These are phyloP conservation scores for Augochlorella aurata DNA, from an alignment of 2,888 invertebrate species.

Conservation along the genomic window DNA sequence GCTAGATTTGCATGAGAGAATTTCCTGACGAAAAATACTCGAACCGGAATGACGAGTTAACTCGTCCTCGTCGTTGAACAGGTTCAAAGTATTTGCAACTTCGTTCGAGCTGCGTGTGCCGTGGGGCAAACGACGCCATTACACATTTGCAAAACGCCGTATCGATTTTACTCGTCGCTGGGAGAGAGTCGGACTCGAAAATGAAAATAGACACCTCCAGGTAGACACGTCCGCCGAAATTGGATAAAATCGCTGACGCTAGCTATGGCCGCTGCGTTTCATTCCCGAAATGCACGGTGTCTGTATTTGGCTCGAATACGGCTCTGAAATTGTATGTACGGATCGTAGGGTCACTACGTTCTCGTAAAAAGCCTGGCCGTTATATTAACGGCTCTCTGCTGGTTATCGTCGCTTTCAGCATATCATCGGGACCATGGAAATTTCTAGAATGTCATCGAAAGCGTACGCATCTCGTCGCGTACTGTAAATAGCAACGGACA, in stretches of 20 bases:
- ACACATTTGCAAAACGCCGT: background rate
- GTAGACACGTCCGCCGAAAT: background rate
- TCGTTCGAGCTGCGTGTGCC: background rate
- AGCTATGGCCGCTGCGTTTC: background rate
- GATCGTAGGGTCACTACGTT: background rate
- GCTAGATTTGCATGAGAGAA: background rate
- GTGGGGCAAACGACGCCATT: slow-evolving; percentile 12
- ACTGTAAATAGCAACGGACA: background rate
- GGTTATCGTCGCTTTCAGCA: slow-evolving; percentile 25
- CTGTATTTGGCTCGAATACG: background rate
- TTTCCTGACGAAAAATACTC: background rate
- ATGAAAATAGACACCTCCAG: background rate
- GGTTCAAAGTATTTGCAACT: background rate
- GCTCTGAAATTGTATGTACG: background rate
- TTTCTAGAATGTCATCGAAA: slow-evolving; percentile 16
- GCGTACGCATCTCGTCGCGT: background rate
- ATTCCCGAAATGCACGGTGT: background rate
- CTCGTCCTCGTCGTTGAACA: background rate
- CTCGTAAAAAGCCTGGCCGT: background rate
- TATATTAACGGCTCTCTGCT: background rate
- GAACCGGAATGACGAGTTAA: slow-evolving; percentile 1
- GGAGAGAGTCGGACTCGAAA: background rate
- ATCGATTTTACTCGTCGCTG: background rate
- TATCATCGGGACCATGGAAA: slow-evolving; percentile 11
- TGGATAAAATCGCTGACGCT: background rate